Evolutionary conservation across 1,140 invertebrate genomes (phyloP).

Genomic region (Solenopsis fugax): DNA sequence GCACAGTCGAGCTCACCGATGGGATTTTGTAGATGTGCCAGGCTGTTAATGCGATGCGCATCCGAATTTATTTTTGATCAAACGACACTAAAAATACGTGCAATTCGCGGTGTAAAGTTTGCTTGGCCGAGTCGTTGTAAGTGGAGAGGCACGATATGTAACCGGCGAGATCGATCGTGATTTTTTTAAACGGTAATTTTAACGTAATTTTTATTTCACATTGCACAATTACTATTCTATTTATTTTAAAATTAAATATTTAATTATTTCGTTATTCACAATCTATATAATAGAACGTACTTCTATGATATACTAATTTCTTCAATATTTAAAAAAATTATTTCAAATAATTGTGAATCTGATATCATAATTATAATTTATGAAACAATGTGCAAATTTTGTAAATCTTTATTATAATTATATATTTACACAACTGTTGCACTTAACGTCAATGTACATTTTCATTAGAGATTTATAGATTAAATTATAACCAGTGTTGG

Average conservation of each 20-base stretch:
- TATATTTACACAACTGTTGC: background rate
- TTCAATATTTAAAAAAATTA: background rate
- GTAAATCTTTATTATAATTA: background rate
- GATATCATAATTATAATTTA: background rate
- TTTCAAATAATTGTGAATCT: background rate
- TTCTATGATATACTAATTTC: background rate
- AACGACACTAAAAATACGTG: conserved; percentile 43
- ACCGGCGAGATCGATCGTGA: background rate
- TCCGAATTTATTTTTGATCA: conserved; percentile 60
- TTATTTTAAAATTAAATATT: conserved; percentile 10
- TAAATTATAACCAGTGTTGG: conserved; percentile 55
- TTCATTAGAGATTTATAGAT: background rate
- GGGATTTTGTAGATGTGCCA: conserved; percentile 57
- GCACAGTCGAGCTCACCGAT: background rate
- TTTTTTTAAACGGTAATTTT: background rate
- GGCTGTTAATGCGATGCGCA: conserved; percentile 56
- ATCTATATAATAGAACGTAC: background rate
- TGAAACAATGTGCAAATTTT: background rate
- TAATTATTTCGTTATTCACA: conserved; percentile 21
- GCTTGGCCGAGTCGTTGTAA: conserved; percentile 35
- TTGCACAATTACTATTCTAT: background rate
- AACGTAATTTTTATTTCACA: background rate
- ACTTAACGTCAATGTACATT: conserved; percentile 16
- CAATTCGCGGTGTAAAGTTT: conserved; percentile 24
- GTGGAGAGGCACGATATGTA: background rate